Conservation (phyloP, 2,797 vertebrate species). For the Sebastes aleutianus region DNA sequence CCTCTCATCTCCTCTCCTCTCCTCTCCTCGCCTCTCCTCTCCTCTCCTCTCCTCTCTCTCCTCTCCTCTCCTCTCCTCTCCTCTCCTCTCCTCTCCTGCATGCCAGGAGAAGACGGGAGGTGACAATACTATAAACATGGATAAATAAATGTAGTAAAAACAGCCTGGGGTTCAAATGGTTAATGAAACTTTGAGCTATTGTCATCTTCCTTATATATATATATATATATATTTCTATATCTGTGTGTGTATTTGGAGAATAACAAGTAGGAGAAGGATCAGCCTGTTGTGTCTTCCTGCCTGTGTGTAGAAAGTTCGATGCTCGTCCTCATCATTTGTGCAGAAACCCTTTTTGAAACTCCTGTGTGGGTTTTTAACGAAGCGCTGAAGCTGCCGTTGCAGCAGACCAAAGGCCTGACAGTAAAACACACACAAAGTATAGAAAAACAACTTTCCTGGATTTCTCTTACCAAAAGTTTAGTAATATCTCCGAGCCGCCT, state of each 20-base stretch:
- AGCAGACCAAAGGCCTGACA: background rate
- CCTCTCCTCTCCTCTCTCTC: no score
- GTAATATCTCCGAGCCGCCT: background rate
- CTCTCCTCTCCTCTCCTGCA: no score
- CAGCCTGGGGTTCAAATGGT: no score
- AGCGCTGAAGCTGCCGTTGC: background rate
- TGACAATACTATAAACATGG: no score
- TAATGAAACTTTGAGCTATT: no score
- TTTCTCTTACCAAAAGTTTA: conserved; percentile 4
- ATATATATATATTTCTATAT: background rate
- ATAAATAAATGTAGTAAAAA: no score
- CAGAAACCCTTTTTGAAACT: background rate
- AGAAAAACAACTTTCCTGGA: background rate
- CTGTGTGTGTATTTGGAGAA: background rate
- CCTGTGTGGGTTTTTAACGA: background rate
- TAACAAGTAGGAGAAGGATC: background rate
- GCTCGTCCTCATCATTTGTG: background rate
- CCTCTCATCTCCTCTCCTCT: no score
- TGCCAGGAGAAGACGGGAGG: no score
- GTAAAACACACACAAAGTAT: background rate
- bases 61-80: no score
- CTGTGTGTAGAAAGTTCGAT: no score
- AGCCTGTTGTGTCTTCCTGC: no score
- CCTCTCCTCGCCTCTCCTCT: no score
- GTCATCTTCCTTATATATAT: background rate